A percentile compares a stretch with the other conserved stretches of the same genome.
Conservation (phyloP, 2,797 vertebrate genomes). For the Microhierax caerulescens region DNA sequence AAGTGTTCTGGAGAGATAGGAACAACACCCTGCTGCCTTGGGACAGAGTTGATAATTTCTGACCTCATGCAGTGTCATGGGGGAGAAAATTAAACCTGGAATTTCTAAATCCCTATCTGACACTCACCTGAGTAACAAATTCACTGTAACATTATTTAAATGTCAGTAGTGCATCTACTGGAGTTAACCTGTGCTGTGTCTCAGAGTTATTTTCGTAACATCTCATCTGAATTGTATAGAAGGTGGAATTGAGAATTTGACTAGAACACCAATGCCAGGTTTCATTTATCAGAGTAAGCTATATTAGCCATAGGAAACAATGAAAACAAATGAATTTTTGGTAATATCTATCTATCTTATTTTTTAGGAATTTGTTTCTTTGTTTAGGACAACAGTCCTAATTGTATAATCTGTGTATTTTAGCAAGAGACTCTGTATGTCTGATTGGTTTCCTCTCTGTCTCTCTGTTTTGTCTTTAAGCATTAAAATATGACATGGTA, state of each 20-base stretch:
- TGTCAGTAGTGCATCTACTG: not conserved
- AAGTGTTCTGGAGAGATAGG: not conserved
- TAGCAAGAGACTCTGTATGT: not conserved
- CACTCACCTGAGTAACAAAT: not conserved
- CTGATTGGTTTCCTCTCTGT: constrained; percentile 10
- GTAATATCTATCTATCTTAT: not conserved
- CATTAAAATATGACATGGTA: constrained; percentile 61
- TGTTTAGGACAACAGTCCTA: not conserved
- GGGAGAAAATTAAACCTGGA: not conserved
- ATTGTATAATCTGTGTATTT: not conserved
- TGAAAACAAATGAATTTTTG: not conserved
- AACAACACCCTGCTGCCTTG: not conserved
- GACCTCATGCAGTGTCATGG: not conserved
- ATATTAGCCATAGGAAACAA: not conserved
- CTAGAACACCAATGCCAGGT: not conserved
- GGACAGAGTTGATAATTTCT: not conserved
- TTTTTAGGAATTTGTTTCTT: not conserved
- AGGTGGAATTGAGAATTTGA: not conserved
- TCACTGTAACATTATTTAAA: not conserved
- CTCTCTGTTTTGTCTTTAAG: constrained; percentile 59
- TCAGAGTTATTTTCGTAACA: not conserved
- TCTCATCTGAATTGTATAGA: not conserved
- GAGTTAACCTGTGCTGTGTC: not conserved
- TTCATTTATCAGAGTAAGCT: not conserved
- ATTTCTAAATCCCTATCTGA: not conserved